phyloP scores from a whole-genome alignment of 1,140 invertebrate species.

The Agrilus planipennis region DNA sequence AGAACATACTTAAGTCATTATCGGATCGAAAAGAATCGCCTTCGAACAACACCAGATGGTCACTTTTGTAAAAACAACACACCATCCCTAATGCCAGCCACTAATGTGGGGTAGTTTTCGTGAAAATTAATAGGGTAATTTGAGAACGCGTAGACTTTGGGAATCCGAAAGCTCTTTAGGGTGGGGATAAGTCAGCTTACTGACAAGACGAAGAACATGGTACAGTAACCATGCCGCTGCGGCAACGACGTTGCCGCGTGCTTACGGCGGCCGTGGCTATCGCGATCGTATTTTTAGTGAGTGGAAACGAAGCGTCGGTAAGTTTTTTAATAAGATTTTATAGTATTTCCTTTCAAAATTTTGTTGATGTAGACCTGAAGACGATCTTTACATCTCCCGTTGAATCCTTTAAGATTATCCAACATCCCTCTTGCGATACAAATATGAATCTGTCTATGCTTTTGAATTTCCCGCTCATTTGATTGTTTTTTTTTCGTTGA shows the following conservation, averaged over 20 bases:
- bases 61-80: neutral
- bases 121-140: conserved; percentile 8
- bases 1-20: conserved; percentile 10
- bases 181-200: conserved; percentile 21
- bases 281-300: conserved; percentile 26
- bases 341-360: conserved; percentile 3
- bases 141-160: conserved; percentile 5
- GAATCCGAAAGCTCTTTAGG: conserved; percentile 7
- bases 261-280: conserved; percentile 22
- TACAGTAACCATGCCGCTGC: conserved; percentile 34
- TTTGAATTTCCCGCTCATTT: no score
- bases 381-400: no score
- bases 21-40: conserved; percentile 9
- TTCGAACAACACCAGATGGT: conserved; percentile 13
- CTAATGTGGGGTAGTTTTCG: conserved; percentile 5
- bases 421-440: no score
- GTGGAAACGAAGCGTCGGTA: conserved; percentile 21
- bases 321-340: conserved; percentile 23
- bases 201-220: conserved; percentile 26
- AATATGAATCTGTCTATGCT: no score
- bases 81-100: conserved; percentile 1
- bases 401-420: no score
- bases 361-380: no score
- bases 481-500: no score
- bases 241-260: conserved; percentile 30